Evolutionary conservation across 2,797 vertebrate genomes (phyloP), one percentile per base, ranked within the genome.

Genomic region (Manis javanica): DNA sequence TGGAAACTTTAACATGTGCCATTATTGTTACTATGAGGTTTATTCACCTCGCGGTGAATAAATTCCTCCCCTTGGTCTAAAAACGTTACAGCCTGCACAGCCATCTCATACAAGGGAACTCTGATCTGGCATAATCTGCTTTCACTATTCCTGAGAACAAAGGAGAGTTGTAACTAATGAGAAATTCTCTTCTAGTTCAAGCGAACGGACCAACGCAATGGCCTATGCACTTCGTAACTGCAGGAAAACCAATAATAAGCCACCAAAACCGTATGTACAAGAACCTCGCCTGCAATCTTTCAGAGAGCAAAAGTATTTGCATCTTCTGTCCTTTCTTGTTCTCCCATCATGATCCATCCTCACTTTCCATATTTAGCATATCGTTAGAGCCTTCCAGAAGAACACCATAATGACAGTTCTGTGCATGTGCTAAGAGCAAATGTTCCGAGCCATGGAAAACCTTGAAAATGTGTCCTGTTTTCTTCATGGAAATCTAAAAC

Each of bases 381-480:
- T 16, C 53, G 26, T 57, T 74, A 90, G 59, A 23, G 23, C 24
- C 39, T 75, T 78, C 66, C 55, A 72, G 49, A 74, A 85, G 26
- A 89, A 49, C 77, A 57, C 21, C 26, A 57, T 53, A 77, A 75
- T 87, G 42, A 57, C 3, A 51, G 23, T 49, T 46, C 24, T 37
- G 46, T 26, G 14, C 19, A 26, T 29, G 11, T 81, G 39, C 3
- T 55, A 64, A 84, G 21, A 95, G 24, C 26, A 59, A 89, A 87
- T 94, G 34, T 57, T 87, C 63, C 42, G n/a, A 88, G 88, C 63
- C 29, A 66, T 85, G 16, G 51, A 82, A 95, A 51, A 8, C 9
- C 24, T 92, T 92, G 51, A 88, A 96, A 91, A 82, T 37, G 16
- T 64, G 64, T 86, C 83, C 83, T 89, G 69, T 94, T 90, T 92